Percentiles rank a stretch among this genome's conserved stretches.
phyloP scores from a whole-genome alignment of 2,113 vertebrate species.

The Paralichthys olivaceus region DNA sequence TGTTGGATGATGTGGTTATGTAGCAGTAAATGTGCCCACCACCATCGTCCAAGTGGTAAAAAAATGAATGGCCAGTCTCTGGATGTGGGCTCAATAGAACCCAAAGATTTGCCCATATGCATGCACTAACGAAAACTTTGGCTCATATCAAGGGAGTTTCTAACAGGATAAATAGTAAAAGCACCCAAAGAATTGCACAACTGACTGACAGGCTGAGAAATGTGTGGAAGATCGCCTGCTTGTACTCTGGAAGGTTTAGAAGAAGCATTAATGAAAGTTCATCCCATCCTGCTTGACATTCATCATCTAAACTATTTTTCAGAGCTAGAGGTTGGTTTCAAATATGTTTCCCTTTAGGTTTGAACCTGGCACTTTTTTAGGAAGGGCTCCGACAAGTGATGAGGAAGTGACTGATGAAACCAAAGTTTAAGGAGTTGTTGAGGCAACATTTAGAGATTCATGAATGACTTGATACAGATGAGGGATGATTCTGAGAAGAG shows the following conservation, averaged over 20 bases:
- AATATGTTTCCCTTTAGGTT: conserved; percentile 20
- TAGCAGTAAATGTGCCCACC: conserved; percentile 34
- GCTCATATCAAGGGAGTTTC: conserved; percentile 45
- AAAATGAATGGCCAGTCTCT: conserved; percentile 41
- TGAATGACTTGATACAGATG: conserved; percentile 38
- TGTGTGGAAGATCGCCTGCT: conserved; percentile 31
- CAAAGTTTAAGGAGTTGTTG: conserved; percentile 60
- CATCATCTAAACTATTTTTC: conserved; percentile 42
- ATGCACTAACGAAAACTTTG: conserved; percentile 67
- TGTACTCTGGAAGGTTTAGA: conserved; percentile 44
- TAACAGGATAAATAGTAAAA: conserved; percentile 48
- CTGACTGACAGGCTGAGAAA: conserved; percentile 39
- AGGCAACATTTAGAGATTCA: conserved; percentile 29
- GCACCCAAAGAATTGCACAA: conserved; percentile 70
- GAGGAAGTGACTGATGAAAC: conserved; percentile 55
- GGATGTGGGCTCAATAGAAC: conserved; percentile 67
- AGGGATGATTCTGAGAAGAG: conserved; percentile 48
- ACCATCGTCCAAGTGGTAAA: conserved; percentile 39
- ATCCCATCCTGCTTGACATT: conserved; percentile 56
- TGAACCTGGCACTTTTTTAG: conserved; percentile 38
- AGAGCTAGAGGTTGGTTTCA: conserved; percentile 34
- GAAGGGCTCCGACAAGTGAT: conserved; percentile 48
- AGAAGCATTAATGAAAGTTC: conserved; percentile 42
- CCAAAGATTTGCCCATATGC: conserved; percentile 72
- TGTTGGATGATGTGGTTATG: conserved; percentile 10